Evolutionary conservation across 2,888 invertebrate genomes (phyloP).

Genomic region (Macrophya alboannulata): DNA sequence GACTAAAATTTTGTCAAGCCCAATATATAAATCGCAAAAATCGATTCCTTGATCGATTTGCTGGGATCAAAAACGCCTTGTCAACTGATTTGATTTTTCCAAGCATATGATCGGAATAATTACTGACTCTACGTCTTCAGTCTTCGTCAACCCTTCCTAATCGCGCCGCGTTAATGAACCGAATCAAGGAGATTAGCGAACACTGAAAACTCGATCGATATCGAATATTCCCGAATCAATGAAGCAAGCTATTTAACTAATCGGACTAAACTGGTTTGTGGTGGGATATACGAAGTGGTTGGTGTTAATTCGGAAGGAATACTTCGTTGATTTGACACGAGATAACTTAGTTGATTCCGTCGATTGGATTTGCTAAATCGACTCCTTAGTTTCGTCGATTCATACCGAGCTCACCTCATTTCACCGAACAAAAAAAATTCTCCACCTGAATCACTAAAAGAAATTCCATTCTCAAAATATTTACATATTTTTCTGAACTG

Average conservation of each 20-base stretch:
- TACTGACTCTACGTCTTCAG: not conserved
- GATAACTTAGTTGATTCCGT: not conserved
- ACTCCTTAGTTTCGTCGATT: not conserved
- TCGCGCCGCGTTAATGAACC: not conserved
- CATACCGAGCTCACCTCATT: not conserved
- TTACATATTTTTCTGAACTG: no score
- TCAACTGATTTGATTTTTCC: not conserved
- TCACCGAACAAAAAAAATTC: no score
- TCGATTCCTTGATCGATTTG: not conserved
- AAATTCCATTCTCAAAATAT: not conserved
- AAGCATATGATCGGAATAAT: not conserved
- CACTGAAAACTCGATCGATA: conserved; percentile 11
- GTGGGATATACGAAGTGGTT: not conserved
- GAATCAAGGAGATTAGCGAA: not conserved
- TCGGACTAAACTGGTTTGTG: not conserved
- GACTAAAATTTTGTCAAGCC: not conserved
- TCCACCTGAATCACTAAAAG: not conserved
- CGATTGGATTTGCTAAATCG: not conserved
- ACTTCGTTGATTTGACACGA: not conserved
- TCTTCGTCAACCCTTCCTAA: not conserved
- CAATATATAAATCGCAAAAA: not conserved
- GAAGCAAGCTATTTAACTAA: not conserved
- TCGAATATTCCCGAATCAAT: not conserved
- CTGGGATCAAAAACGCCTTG: not conserved
- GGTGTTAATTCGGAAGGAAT: not conserved